A percentile compares a stretch with the other conserved stretches of the same genome.
Evolutionary conservation across 1,140 invertebrate genomes (phyloP).

Genomic region (Cydia splendana): DNA sequence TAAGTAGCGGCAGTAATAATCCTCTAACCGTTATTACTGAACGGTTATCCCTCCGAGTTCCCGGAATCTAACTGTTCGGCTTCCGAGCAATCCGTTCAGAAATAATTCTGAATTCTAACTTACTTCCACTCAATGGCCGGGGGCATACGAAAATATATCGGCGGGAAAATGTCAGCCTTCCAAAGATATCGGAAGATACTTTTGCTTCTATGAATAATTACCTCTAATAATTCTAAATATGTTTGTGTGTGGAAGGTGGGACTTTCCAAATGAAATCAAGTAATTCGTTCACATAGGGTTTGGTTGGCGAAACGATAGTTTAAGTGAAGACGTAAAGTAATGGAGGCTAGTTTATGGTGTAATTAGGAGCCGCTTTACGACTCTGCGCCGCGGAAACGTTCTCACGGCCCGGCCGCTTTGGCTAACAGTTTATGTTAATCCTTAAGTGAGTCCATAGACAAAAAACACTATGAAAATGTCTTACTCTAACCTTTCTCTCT

Average conservation of each 20-base stretch:
- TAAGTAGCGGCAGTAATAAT: conserved; percentile 1
- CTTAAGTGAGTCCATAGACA: background rate
- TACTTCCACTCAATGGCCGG: conserved; percentile 9
- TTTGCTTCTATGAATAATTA: conserved; percentile 28
- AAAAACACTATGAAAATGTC: background rate
- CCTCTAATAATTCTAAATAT: background rate
- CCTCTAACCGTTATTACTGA: background rate
- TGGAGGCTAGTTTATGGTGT: conserved; percentile 14
- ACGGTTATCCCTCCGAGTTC: background rate
- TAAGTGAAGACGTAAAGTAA: conserved; percentile 13
- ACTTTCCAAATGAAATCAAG: background rate
- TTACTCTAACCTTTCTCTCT: background rate
- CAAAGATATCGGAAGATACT: conserved; percentile 15
- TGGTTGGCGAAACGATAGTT: background rate
- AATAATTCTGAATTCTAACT: background rate
- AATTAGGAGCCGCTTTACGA: conserved; percentile 20
- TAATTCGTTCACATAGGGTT: background rate
- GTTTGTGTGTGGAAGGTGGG: background rate
- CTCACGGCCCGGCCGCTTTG: background rate
- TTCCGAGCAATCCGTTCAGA: background rate
- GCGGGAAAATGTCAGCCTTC: background rate
- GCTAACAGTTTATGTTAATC: background rate
- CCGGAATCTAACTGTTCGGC: background rate
- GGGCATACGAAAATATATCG: conserved; percentile 14
- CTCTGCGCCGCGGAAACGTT: background rate